Base-by-base conservation (phyloP, 2,113 vertebrate species). In the Riparia riparia region DNA sequence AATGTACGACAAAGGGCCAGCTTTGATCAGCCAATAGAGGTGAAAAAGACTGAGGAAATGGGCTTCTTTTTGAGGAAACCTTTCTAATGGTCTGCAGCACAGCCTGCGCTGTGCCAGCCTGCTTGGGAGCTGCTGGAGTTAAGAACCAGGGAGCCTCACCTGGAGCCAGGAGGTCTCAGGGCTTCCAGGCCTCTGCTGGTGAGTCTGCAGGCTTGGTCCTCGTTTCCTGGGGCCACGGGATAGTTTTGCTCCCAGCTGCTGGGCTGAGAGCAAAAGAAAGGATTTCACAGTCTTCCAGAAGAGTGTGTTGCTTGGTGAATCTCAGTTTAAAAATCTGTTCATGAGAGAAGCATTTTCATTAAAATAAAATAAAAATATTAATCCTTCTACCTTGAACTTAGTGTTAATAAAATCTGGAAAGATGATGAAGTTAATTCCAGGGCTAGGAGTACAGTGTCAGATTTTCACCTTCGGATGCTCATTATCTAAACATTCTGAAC, bases 51-150 rank as follows among this genome's bases (percentile, higher is more conserved):
- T 64, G 54, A 68, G 57, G 51, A 91, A 93, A 72, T 34, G 28
- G 64, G 37, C 19, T 14, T 64, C 26, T 90, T 64, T 72, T 73
- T 54, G 84, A 58, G 77, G 56, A 91, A 91, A 81, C 6, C 3
- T 32, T 78, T 81, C 82, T 21, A 69, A 50, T 45, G 69, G 17
- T 41, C 25, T 71, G 31, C 44, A 71, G 20, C 34, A 39, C 45
- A 78, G 25, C 37, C 44, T 85, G 9, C 24, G 6, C 41, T 1
- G 0, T 1, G 2, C 54, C 47, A 54, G 64, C 42, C n/a, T 66
- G 45, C 54, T 50, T 86, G 56, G 54, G 60, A 89, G 50, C 39
- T 91, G 64, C 84, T 47, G 15, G 28, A 45, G 45, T 44, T 29
- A 12, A 44, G 68, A 53, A 54, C 7, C 28, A 41, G 50, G 10